Evolutionary conservation across 2,797 vertebrate species (phyloP).

Genomic region (Melanotaenia pygmaea): DNA sequence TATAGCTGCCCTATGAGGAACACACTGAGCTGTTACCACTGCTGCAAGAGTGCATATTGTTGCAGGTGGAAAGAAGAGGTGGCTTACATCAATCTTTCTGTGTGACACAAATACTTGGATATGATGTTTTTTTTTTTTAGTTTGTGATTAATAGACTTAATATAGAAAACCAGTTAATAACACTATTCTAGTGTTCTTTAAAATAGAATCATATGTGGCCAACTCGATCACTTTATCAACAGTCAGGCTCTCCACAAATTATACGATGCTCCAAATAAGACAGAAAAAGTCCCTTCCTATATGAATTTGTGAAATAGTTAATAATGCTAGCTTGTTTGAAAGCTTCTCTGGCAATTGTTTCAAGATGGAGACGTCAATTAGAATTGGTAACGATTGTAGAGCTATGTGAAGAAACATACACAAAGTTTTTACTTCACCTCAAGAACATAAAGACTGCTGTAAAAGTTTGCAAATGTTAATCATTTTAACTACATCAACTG

Average conservation of each 20-base stretch:
- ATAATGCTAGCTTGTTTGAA: too few relatives aligned
- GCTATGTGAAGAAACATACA: neutral
- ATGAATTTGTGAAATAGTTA: too few relatives aligned
- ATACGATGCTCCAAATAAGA: too few relatives aligned
- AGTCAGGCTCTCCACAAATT: neutral
- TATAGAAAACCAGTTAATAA: too few relatives aligned
- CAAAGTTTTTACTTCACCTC: neutral
- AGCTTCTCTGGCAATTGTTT: neutral
- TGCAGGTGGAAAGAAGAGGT: neutral
- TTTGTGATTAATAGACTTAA: too few relatives aligned
- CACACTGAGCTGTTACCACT: neutral
- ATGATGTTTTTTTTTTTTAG: too few relatives aligned
- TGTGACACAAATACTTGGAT: neutral
- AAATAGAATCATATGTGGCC: too few relatives aligned
- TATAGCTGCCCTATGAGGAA: conserved; percentile 26
- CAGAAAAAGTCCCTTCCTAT: too few relatives aligned
- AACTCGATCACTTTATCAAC: neutral
- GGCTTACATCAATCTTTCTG: neutral
- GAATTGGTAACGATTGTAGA: neutral
- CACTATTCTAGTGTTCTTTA: too few relatives aligned
- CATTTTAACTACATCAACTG: too few relatives aligned
- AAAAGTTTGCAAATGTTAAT: neutral
- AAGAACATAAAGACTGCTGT: neutral
- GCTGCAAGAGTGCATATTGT: neutral
- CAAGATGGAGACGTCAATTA: neutral